Base-by-base conservation (phyloP, 2,797 vertebrate genomes). In the Paedocypris micromegethes region DNA sequence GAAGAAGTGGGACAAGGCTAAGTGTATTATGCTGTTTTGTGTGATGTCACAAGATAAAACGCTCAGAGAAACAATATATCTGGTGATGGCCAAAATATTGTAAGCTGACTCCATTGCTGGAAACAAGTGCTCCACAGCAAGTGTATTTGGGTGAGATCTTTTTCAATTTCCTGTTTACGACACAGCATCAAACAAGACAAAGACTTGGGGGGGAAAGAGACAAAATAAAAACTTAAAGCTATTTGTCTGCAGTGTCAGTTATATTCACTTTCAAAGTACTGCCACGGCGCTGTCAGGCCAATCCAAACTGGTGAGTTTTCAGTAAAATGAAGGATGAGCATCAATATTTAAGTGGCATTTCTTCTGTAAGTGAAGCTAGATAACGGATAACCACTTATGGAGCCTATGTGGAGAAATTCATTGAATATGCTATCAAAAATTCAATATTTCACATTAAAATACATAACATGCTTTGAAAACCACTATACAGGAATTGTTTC, bases 161-260 rank as follows among this genome's bases (percentile, higher is more conserved):
- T 68, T 66, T 9, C 9, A 72, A 45, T 66, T 75, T 75, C 54
- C 66, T 66, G 60, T 4, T 51, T 44, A 52, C 62, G 53, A 66
- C 46, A 63, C 44, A 49, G 40, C 52, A 64, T 37, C 8, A 72
- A 68, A 73, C 52, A 64, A 23, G 23, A 23, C 23, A 23, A 23
- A 23, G 23, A 23, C 23, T 23, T 23, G 23, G 58, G 56, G 53
- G 42, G 52, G n/a, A 58, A 39, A 66, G 44, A 3, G 55, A 9
- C 7, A 39, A 52, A 45, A 7, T 38, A 9, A 49, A 23, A 64
- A 54, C 48, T 48, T 6, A 71, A 62, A 58, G 47, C 38, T 60
- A 51, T 58, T 40, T 41, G 5, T 43, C n/a, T 66, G 40, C 56
- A 65, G 48, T 43, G 5, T 47, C 61, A 52, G 54, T 41, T 4